Evolutionary conservation across 2,797 vertebrate species (phyloP).

Genomic region (Emys orbicularis): DNA sequence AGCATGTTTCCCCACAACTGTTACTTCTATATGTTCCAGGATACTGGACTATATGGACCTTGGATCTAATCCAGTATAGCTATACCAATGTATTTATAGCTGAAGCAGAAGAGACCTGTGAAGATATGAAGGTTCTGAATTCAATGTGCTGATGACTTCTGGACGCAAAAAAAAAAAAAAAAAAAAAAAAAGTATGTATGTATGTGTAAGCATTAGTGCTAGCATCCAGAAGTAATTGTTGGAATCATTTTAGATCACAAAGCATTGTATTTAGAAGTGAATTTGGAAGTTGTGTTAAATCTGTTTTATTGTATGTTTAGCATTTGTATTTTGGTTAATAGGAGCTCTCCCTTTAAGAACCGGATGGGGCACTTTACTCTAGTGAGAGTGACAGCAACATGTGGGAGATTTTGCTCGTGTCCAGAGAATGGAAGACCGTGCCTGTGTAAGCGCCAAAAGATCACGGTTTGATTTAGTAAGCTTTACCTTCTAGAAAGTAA

Average conservation of each 20-base stretch:
- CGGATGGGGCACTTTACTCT: background rate
- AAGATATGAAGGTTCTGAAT: background rate
- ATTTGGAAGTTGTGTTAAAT: background rate
- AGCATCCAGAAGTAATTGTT: background rate
- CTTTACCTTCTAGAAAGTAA: background rate
- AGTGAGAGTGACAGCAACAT: background rate
- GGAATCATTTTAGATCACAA: background rate
- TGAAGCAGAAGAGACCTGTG: background rate
- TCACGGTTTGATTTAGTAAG: background rate
- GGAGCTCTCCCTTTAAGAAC: background rate
- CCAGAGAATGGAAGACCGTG: background rate
- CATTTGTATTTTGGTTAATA: background rate
- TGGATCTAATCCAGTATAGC: background rate
- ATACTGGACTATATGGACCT: background rate
- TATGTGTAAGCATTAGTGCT: background rate
- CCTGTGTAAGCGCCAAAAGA: background rate
- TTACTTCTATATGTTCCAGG: background rate
- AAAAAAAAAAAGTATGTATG: background rate
- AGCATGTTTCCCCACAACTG: background rate
- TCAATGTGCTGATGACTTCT: background rate
- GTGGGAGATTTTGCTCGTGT: background rate
- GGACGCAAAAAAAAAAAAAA: background rate
- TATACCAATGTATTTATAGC: background rate
- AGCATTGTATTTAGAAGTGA: background rate
- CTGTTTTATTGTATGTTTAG: background rate